Evolutionary conservation across 2,113 vertebrate genomes (phyloP), one percentile per base, ranked within the genome.

Genomic region (Perognathus longimembris): DNA sequence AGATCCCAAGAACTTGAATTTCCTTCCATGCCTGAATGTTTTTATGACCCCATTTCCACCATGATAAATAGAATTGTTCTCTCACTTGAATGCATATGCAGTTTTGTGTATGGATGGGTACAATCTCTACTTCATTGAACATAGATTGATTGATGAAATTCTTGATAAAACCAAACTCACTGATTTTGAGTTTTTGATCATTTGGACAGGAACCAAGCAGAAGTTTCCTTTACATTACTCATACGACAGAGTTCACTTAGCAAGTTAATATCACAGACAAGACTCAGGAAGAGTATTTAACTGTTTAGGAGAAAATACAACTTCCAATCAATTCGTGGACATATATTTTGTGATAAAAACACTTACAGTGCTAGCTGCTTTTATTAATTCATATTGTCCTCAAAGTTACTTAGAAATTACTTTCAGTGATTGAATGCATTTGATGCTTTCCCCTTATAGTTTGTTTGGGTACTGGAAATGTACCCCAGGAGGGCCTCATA

Each of bases 101-200:
- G 50, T 91, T 95, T 79, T 83, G 7, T 80, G 18, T 89, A 76
- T 81, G 57, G 78, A 64, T 93, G 34, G 50, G 34, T 91, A 36
- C 38, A 77, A 5, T 86, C 20, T 4, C 45, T 81, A 84, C 57
- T 93, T 93, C 17, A 77, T 14, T 90, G 82, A 96, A 61, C 59
- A 73, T 63, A 88, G 50, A 38, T 74, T 88, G 79, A 90, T 69
- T 95, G 89, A 93, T 54, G 70, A 81, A 91, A 77, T 81, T 81
- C 30, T 92, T 85, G 73, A 76, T 89, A 91, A 92, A 88, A 94
- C 85, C 87, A 82, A 90, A 86, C 75, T 66, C 6, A 57, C 69
- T 70, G 40, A 71, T 76, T 91, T 94, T 84, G 21, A 84, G 20
- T 12, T 90, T 93, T 95, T 89, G 63, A 30, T 80, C 6, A 95